Evolutionary conservation across 1,140 invertebrate genomes (phyloP).

Genomic region (Phymastichus coffea): DNA sequence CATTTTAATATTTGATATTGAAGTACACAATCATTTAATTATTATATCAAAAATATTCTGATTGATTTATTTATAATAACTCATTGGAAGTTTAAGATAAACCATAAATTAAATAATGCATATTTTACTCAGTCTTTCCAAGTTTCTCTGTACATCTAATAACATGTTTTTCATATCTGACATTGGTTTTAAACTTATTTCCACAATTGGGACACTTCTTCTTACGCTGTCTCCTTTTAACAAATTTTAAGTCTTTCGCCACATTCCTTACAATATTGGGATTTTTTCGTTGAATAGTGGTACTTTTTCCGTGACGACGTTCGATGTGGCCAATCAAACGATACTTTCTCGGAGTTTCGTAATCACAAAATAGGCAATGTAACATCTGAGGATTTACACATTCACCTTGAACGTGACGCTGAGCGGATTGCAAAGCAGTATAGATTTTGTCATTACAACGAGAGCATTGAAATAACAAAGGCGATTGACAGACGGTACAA

Average conservation of each 20-base stretch:
- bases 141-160: neutral
- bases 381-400: neutral
- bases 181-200: neutral
- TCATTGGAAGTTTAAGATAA: too few relatives aligned
- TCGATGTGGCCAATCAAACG: neutral
- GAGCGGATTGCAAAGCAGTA: neutral
- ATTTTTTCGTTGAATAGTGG: too few relatives aligned
- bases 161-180: neutral
- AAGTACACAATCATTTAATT: too few relatives aligned
- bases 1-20: too few relatives aligned
- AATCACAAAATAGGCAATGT: neutral
- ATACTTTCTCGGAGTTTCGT: slow-evolving; percentile 5
- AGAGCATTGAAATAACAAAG: neutral
- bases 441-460: neutral
- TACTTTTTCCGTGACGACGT: neutral
- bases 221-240: neutral
- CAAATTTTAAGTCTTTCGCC: neutral
- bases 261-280: neutral
- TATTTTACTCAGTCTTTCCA: too few relatives aligned
- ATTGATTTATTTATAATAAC: too few relatives aligned
- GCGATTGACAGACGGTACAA: neutral
- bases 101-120: too few relatives aligned
- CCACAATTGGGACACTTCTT: neutral
- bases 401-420: slow-evolving; percentile 9
- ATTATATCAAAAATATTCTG: too few relatives aligned